Conservation (phyloP, 2,113 vertebrate species). For the Hypanus sabinus region DNA sequence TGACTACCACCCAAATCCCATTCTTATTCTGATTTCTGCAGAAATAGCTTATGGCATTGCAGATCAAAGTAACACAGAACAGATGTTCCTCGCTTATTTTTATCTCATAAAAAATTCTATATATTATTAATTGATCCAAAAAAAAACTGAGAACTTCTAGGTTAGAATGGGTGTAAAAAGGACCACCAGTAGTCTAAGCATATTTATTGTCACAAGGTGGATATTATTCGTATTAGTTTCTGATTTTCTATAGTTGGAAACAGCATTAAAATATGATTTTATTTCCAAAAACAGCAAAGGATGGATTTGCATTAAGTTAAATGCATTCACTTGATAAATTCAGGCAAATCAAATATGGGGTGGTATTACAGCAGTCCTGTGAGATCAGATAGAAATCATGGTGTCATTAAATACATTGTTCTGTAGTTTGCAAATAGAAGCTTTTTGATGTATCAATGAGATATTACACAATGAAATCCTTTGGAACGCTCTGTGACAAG, state of each 20-base stretch:
- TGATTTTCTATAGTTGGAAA: not conserved
- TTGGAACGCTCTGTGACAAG: not conserved
- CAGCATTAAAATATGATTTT: not conserved
- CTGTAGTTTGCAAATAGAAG: not conserved
- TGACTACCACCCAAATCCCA: not conserved
- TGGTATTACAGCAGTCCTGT: not conserved
- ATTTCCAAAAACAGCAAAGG: not conserved
- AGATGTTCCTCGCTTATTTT: constrained; percentile 24
- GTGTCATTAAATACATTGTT: not conserved
- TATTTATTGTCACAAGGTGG: not conserved
- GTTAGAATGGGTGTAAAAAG: not conserved
- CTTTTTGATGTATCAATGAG: not conserved
- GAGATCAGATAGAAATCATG: not conserved
- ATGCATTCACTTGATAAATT: not conserved
- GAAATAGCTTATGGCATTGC: not conserved
- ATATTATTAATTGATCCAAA: constrained; percentile 11
- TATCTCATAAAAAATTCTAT: constrained; percentile 12
- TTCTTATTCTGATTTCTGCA: constrained; percentile 27
- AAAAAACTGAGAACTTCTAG: not conserved
- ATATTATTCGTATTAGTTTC: not conserved
- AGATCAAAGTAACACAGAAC: constrained; percentile 26
- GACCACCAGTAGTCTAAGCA: not conserved
- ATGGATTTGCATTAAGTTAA: not conserved
- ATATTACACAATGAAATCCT: not conserved
- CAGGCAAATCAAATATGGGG: not conserved